A percentile compares a stretch with the other conserved stretches of the same genome.
phyloP scores from a whole-genome alignment of 2,113 vertebrate genomes.

The Lepisosteus osseus region DNA sequence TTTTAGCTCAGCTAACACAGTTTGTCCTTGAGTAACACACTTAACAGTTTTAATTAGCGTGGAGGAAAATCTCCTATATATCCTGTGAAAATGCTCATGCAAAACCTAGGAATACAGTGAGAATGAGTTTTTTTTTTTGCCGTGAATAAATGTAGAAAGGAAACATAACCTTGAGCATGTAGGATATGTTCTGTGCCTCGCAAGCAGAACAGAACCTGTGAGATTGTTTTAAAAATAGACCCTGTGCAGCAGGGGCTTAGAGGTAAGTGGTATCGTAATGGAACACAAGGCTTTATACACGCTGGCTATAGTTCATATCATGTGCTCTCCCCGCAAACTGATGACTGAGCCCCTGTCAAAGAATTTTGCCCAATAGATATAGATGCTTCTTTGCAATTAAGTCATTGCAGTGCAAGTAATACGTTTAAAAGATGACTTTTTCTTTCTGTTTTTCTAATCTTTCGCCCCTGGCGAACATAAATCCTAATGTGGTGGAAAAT shows the following conservation, averaged over 20 bases:
- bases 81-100: slow-evolving; percentile 13
- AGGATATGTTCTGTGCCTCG: not conserved
- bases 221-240: not conserved
- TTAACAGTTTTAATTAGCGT: slow-evolving; percentile 29
- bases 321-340: too few relatives aligned
- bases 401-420: slow-evolving; percentile 54
- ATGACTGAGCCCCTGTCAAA: too few relatives aligned
- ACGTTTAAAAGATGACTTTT: slow-evolving; percentile 54
- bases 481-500: slow-evolving; percentile 67
- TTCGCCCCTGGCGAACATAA: slow-evolving; percentile 52
- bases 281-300: too few relatives aligned
- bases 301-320: too few relatives aligned
- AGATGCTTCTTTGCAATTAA: slow-evolving; percentile 47
- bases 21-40: slow-evolving; percentile 28
- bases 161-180: slow-evolving; percentile 3
- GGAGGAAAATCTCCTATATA: slow-evolving; percentile 23
- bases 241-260: too few relatives aligned
- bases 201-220: not conserved
- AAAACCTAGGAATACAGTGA: not conserved
- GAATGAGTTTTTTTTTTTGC: not conserved
- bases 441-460: slow-evolving; percentile 29
- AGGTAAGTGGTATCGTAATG: too few relatives aligned
- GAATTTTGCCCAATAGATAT: too few relatives aligned
- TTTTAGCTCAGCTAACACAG: slow-evolving; percentile 10
- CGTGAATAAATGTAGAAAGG: slow-evolving; percentile 1